Evolutionary conservation across 2,113 vertebrate genomes (phyloP).

Genomic region (Rallus limicola): DNA sequence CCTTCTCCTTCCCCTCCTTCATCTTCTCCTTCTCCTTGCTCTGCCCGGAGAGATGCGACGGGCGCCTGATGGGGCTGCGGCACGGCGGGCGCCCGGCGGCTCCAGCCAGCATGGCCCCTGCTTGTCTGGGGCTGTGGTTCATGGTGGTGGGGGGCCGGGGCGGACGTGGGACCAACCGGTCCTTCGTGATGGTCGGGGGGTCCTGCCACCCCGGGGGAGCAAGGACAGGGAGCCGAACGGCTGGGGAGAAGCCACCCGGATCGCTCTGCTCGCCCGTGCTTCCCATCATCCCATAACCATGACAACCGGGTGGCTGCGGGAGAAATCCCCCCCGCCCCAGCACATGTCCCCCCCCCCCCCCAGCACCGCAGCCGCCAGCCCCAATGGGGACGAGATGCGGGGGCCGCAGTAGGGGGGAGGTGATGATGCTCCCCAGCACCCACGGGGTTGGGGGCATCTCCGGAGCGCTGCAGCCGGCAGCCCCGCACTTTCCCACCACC

Average conservation of each 20-base stretch:
- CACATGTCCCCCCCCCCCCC: background rate
- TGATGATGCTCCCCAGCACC: background rate
- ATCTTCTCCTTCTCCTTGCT: conserved; percentile 87
- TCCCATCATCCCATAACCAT: conserved; percentile 77
- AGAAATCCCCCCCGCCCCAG: background rate
- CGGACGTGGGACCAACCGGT: background rate
- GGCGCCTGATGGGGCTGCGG: background rate
- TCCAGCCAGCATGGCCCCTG: background rate
- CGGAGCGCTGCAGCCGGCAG: background rate
- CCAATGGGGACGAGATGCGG: background rate
- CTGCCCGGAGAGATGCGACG: conserved; percentile 59
- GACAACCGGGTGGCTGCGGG: conserved; percentile 69
- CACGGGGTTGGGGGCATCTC: background rate
- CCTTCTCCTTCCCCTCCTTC: conserved; percentile 89
- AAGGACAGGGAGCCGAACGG: background rate
- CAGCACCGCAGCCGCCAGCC: background rate
- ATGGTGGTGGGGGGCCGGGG: background rate
- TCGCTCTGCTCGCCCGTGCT: conserved; percentile 55
- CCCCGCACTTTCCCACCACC: background rate
- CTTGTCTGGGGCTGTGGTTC: background rate
- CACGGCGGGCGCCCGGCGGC: background rate
- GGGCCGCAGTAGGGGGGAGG: background rate
- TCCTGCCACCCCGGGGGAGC: background rate
- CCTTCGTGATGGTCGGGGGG: background rate
- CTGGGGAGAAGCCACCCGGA: background rate